These are phyloP conservation scores for Ambastaia sidthimunki DNA, from an alignment of 2,797 vertebrate genomes.

Conservation along the genomic window DNA sequence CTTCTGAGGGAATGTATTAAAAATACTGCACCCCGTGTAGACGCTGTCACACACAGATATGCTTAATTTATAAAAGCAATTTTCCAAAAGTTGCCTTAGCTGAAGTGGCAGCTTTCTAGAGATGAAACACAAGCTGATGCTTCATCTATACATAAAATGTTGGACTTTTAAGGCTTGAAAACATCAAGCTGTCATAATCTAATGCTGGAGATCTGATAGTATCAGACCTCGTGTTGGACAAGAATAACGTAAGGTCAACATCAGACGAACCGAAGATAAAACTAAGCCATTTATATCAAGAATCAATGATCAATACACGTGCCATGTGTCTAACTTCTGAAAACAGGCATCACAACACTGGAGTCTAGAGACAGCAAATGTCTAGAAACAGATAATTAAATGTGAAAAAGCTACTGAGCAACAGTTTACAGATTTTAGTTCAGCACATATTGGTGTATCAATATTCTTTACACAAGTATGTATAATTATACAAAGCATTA, in stretches of 20 bases:
- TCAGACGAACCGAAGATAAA: constrained; percentile 30
- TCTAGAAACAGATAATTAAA: constrained; percentile 1
- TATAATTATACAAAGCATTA: background rate
- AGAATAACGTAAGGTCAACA: constrained; percentile 33
- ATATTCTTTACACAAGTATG: background rate
- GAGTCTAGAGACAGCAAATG: background rate
- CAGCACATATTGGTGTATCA: background rate
- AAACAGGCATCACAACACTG: constrained; percentile 6
- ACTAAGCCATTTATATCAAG: background rate
- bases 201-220: constrained; percentile 11
- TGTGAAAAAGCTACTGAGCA: background rate
- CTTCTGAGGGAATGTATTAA: constrained; percentile 25
- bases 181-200: constrained; percentile 27
- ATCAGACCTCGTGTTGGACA: constrained; percentile 30
- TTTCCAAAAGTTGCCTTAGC: constrained; percentile 7
- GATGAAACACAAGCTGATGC: constrained; percentile 21
- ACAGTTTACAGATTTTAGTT: background rate
- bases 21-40: constrained; percentile 11
- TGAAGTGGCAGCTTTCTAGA: constrained; percentile 26
- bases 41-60: constrained; percentile 26
- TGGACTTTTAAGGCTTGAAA: constrained; percentile 17
- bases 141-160: constrained; percentile 35
- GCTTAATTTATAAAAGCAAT: constrained; percentile 26
- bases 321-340: background rate
- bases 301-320: constrained; percentile 28